phyloP scores from a whole-genome alignment of 1,140 invertebrate genomes.

The Drosophila dunni region DNA sequence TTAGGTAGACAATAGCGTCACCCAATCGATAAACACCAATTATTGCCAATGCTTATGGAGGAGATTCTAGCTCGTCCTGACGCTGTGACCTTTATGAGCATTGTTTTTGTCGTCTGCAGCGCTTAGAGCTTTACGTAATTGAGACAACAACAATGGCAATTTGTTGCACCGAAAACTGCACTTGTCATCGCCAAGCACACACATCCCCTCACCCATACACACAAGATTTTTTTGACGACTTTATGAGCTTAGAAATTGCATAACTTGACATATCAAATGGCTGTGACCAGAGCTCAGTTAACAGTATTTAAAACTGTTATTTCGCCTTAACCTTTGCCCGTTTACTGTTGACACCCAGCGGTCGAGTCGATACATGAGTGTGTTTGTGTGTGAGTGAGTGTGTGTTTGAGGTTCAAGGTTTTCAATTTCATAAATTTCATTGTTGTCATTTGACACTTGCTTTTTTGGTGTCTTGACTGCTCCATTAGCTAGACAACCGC shows the following conservation, averaged over 20 bases:
- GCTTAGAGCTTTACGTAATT: constrained; percentile 35
- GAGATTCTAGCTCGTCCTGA: not conserved
- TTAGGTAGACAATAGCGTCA: constrained; percentile 45
- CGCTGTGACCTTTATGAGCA: constrained; percentile 38
- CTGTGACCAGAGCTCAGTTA: constrained; percentile 13
- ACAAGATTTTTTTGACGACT: constrained; percentile 6
- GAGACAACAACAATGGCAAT: not conserved
- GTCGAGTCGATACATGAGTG: not conserved
- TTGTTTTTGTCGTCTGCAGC: not conserved
- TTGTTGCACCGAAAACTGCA: constrained; percentile 10
- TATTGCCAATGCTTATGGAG: constrained; percentile 14
- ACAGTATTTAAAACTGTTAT: not conserved
- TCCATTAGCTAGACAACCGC: constrained; percentile 47
- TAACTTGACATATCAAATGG: constrained; percentile 26
- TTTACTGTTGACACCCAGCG: not conserved
- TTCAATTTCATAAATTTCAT: constrained; percentile 49
- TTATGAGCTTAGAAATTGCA: constrained; percentile 35
- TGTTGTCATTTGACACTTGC: constrained; percentile 57
- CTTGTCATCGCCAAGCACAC: constrained; percentile 24
- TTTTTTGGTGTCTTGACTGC: constrained; percentile 5
- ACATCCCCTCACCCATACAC: not conserved
- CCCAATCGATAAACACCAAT: constrained; percentile 57
- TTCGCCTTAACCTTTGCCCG: constrained; percentile 47
- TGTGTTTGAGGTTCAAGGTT: constrained; percentile 42
- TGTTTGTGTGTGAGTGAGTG: not conserved